Base-by-base conservation (phyloP, 2,113 vertebrate species). In the Centropristis striata region DNA sequence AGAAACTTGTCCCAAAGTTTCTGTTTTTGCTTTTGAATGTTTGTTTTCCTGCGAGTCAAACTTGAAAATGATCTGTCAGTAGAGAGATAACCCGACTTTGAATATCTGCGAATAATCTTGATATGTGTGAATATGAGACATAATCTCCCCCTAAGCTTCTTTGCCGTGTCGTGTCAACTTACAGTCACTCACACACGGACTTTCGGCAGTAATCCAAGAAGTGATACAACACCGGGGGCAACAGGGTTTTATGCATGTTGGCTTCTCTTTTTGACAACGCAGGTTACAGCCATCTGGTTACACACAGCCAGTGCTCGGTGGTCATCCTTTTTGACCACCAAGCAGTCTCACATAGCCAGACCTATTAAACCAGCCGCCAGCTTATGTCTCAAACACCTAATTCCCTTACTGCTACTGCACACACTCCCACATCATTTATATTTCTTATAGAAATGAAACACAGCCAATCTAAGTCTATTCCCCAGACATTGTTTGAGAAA, bases 101-200 rank as follows among this genome's bases (percentile, higher is more conserved):
- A 47, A 74, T 81, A 76, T 85, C 77, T 59, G 21, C 12, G 50
- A 81, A 81, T 80, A 70, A 87, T 88, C 85, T 84, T 80, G 51
- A 80, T 75, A 25, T 71, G 67, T 71, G 53, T 73, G 72, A 81
- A 60, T 55, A 71, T 70, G 51, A 81, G 57, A 67, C 80, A 67
- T 82, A 88, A 90, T 85, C 80, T 79, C 63, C 12, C 10, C 27
- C 53, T 80, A 83, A 84, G 78, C 86, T 81, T 64, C 87, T 85
- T 78, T 78, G 15, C 81, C 4, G 71, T 54, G 63, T 78, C 57
- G 58, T 63, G 53, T 83, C 79, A 59, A 81, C 55, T 88, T 79
- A 72, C 21, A 41, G 71, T 88, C 86, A 79, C 41, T 78, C 66
- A 41, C 37, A 18, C 41, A 32, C 61, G 57, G 70, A 47, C 41